Percentiles rank a stretch among this genome's conserved stretches.
phyloP scores from a whole-genome alignment of 2,888 invertebrate genomes.

The Coenonympha glycerion region DNA sequence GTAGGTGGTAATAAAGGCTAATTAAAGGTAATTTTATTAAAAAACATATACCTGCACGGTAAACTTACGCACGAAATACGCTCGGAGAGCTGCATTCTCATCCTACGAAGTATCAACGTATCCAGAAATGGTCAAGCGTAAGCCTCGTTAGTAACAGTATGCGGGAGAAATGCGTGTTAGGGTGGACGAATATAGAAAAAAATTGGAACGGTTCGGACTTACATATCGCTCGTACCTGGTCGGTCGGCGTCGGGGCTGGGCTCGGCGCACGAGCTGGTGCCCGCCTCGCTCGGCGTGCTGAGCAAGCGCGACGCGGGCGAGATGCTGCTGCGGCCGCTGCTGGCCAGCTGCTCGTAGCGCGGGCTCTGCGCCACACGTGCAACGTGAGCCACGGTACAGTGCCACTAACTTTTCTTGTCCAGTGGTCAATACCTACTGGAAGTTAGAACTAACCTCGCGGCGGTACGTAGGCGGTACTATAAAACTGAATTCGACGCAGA shows the following conservation, averaged over 20 bases:
- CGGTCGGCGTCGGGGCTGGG: constrained; percentile 62
- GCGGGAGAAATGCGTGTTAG: constrained; percentile 28
- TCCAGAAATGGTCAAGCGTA: constrained; percentile 15
- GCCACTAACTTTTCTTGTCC: no score
- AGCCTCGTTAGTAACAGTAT: constrained; percentile 10
- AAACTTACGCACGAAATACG: neutral
- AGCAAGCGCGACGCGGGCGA: constrained; percentile 62
- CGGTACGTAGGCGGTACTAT: no score
- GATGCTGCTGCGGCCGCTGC: constrained; percentile 67
- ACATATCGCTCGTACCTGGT: constrained; percentile 76
- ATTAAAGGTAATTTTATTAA: neutral
- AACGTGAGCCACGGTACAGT: no score
- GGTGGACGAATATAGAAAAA: constrained; percentile 52
- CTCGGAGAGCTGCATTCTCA: neutral
- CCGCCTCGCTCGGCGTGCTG: constrained; percentile 65
- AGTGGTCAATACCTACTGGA: no score
- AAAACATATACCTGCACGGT: constrained; percentile 7
- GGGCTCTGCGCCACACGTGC: constrained; percentile 50
- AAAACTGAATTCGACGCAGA: no score
- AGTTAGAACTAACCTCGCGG: no score
- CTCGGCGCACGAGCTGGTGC: no score
- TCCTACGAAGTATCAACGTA: constrained; percentile 4
- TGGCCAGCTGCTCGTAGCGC: constrained; percentile 68
- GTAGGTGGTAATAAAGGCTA: no score
- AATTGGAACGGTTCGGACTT: constrained; percentile 73